Evolutionary conservation across 2,888 invertebrate genomes (phyloP).

Genomic region (Lobophora halterata): DNA sequence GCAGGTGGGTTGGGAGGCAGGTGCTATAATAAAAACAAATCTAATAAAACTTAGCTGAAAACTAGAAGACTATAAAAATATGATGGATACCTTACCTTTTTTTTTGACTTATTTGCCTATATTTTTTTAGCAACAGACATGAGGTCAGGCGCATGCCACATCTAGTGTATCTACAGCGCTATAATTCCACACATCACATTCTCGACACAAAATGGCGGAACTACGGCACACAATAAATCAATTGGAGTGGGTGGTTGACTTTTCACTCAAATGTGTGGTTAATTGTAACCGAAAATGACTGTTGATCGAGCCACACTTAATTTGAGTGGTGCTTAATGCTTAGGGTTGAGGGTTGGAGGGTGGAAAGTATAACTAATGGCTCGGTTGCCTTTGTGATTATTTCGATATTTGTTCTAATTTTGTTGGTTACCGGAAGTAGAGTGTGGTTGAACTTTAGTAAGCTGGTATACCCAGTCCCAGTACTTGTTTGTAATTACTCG

Average conservation of each 20-base stretch:
- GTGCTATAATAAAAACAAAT: constrained; percentile 3
- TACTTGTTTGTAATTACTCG: too few relatives aligned
- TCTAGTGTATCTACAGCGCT: constrained; percentile 22
- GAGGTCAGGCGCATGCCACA: constrained; percentile 9
- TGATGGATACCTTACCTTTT: too few relatives aligned
- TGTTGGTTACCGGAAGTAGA: constrained; percentile 54
- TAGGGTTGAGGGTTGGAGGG: constrained; percentile 58
- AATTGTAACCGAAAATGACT: constrained; percentile 81
- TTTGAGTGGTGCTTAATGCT: constrained; percentile 75
- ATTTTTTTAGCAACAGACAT: too few relatives aligned
- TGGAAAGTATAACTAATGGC: constrained; percentile 62
- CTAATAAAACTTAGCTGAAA: not conserved
- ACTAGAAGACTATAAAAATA: too few relatives aligned
- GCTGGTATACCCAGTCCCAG: constrained; percentile 9
- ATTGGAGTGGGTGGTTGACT: constrained; percentile 81
- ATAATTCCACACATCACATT: constrained; percentile 49
- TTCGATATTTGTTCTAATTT: constrained; percentile 59
- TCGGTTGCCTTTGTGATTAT: constrained; percentile 67
- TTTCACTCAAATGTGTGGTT: constrained; percentile 81
- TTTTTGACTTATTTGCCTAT: too few relatives aligned
- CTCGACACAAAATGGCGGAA: constrained; percentile 74
- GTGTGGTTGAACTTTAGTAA: constrained; percentile 48
- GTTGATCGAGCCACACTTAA: constrained; percentile 81
- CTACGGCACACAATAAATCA: constrained; percentile 78
- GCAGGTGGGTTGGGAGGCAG: too few relatives aligned